Evolutionary conservation across 2,797 vertebrate genomes (phyloP), one percentile per base, ranked within the genome.

Genomic region (Coilia nasus): DNA sequence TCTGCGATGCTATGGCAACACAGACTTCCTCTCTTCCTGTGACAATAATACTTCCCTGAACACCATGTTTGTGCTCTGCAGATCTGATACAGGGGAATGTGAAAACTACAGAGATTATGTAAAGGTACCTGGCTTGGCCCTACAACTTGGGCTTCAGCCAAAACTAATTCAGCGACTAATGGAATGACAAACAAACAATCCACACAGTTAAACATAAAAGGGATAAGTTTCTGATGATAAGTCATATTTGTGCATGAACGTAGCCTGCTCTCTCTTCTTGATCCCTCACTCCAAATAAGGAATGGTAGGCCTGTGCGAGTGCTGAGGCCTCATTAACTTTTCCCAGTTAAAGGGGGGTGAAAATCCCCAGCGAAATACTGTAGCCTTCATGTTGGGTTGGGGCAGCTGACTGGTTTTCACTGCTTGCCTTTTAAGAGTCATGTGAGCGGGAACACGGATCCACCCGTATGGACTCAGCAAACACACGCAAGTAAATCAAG

Each of bases 391-490:
- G 71, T 78, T 41, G 35, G 31, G 17, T 17, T 35, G 31, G 71
- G 19, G 9, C 19, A 19, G 17, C 35, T 41, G 4, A 19, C 31
- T 44, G 31, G 19, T 19, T 78, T 31, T 78, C 28, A 71, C 28
- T 31, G 11, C 64, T 67, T 28, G 25, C 14, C 67, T 9, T 35
- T 17, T 64, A 86, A 82, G 83, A 83, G 82, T 83, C 87, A 87
- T 84, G 83, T 85, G 85, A 86, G 83, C 35, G 71, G 14, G 50
- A 23, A 83, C 81, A 44, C 71, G 82, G 87, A 88, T 88, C 85
- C 87, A 85, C 85, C 87, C 81, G 75, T 89, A 87, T 90, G 89
- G 88, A 87, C 87, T 89, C 83, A 88, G 87, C 81, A 85, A 89
- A 87, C 87, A 88, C 75, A 83, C 44, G 71, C 1, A 31, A 23